Evolutionary conservation across 2,113 vertebrate genomes (phyloP).

Genomic region (Neotragus pygmaeus): DNA sequence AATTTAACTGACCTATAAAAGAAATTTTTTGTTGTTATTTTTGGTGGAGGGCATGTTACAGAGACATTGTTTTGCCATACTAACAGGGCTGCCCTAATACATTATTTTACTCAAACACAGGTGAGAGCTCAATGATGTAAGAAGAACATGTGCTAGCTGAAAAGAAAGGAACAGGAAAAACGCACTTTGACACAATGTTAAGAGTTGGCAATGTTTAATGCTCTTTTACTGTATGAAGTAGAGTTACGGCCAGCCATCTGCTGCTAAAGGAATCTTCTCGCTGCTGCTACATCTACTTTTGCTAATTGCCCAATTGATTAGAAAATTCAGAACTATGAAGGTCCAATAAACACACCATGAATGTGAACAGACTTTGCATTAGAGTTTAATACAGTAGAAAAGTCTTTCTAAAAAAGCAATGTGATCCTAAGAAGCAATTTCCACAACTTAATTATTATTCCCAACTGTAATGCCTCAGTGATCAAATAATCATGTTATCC

Average conservation of each 20-base stretch:
- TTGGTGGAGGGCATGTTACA: neutral
- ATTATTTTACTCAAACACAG: neutral
- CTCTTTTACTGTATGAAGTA: neutral
- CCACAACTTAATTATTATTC: neutral
- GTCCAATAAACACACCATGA: neutral
- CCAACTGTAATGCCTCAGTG: neutral
- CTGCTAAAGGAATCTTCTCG: neutral
- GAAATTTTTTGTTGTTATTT: neutral
- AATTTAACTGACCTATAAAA: neutral
- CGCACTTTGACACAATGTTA: neutral
- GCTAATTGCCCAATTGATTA: neutral
- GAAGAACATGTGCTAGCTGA: neutral
- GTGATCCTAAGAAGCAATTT: neutral
- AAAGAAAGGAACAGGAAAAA: neutral
- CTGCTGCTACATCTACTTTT: neutral
- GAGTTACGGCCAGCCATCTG: neutral
- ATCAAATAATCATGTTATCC: neutral
- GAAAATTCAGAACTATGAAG: neutral
- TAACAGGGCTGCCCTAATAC: neutral
- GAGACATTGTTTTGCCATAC: neutral
- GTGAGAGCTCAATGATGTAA: neutral
- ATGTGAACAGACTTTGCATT: neutral
- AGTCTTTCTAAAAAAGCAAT: neutral
- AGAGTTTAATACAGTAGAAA: neutral
- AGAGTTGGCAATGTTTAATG: neutral